A percentile compares a stretch with the other conserved stretches of the same genome.
These are phyloP conservation scores for Epinephelus malabaricus DNA, from an alignment of 2,797 vertebrate genomes.

Conservation along the genomic window DNA sequence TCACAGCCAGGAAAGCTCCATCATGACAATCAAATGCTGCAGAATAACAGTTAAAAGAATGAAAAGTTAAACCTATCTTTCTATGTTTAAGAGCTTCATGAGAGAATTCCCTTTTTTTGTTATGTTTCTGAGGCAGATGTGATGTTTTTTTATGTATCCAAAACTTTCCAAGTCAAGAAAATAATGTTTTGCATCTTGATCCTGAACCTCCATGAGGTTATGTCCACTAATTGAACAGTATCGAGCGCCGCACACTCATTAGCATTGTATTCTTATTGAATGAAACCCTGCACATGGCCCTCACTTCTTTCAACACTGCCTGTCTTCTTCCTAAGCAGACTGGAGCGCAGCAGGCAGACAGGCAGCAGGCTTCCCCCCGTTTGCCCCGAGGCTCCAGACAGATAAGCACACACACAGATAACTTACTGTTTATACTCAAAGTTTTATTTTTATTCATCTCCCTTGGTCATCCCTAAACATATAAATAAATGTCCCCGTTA, in stretches of 20 bases:
- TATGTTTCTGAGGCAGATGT: neutral
- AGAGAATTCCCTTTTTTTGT: neutral
- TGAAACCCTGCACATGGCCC: conserved; percentile 47
- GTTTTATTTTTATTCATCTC: conserved; percentile 15
- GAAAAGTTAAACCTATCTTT: neutral
- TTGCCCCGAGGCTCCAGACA: conserved; percentile 70
- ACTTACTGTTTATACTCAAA: conserved; percentile 25
- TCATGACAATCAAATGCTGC: neutral
- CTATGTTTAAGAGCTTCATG: too few species aligned
- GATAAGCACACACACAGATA: conserved; percentile 38
- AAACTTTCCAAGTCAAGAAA: neutral
- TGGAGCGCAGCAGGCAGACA: conserved; percentile 63
- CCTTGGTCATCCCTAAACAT: conserved; percentile 27
- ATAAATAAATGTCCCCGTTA: neutral
- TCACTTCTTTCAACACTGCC: conserved; percentile 51
- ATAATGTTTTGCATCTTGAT: conserved; percentile 30
- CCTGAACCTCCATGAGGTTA: conserved; percentile 2
- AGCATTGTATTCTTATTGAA: conserved; percentile 36
- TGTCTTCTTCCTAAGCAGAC: conserved; percentile 60
- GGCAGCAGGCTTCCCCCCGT: conserved; percentile 36
- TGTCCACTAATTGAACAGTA: neutral
- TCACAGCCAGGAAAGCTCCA: neutral
- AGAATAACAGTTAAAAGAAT: neutral
- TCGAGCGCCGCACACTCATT: conserved; percentile 22
- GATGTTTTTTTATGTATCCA: neutral